Evolutionary conservation across 2,888 invertebrate genomes (phyloP).

Genomic region (Epistrophe eligans): DNA sequence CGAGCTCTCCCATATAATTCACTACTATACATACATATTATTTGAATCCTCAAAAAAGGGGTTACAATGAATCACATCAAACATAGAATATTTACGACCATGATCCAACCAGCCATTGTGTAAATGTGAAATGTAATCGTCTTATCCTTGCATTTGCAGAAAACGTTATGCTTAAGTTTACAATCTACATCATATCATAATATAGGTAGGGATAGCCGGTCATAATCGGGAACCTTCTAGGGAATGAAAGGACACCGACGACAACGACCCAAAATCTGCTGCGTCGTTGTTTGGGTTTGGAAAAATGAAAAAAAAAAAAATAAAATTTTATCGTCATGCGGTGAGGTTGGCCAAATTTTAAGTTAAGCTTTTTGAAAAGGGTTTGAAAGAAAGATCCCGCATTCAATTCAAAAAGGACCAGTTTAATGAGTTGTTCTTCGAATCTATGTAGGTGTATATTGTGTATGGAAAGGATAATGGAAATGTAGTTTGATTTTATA

Average conservation of each 20-base stretch:
- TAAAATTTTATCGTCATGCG: conserved; percentile 56
- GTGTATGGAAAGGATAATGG: conserved; percentile 6
- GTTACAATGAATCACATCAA: conserved; percentile 56
- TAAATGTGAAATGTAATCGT: conserved; percentile 55
- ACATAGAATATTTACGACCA: conserved; percentile 57
- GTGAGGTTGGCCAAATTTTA: conserved; percentile 28
- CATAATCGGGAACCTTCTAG: conserved; percentile 1
- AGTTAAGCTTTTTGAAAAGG: conserved; percentile 27
- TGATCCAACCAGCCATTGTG: conserved; percentile 42
- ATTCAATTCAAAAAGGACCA: neutral
- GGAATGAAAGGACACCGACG: neutral
- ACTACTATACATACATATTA: neutral
- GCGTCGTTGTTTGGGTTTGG: conserved; percentile 12
- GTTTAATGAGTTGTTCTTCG: conserved; percentile 18
- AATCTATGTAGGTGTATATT: neutral
- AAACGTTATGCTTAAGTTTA: conserved; percentile 45
- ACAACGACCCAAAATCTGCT: neutral
- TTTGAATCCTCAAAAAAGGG: conserved; percentile 18
- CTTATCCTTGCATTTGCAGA: conserved; percentile 67
- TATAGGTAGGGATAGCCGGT: conserved; percentile 2
- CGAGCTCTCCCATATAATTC: conserved; percentile 9
- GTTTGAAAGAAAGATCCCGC: neutral
- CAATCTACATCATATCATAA: conserved; percentile 8
- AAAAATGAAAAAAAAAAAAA: conserved; percentile 53
- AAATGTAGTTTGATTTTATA: conserved; percentile 29